Conservation (phyloP, 2,888 invertebrate genomes). For the Enchytraeus crypticus region DNA sequence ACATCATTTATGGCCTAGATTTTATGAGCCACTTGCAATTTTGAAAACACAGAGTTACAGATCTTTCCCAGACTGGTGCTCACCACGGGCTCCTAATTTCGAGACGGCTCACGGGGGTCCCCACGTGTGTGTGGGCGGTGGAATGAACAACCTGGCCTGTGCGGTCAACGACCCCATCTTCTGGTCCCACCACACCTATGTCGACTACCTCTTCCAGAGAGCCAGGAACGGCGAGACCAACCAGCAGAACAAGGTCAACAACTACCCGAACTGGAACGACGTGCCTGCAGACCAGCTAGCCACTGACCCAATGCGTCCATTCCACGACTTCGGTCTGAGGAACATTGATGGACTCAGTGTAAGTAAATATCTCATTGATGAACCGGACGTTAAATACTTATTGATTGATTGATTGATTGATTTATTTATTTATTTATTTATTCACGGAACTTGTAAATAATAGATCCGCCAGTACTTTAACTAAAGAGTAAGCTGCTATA, state of each 20-base stretch:
- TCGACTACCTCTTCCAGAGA: not conserved
- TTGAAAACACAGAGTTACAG: too few species aligned
- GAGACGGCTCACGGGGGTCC: not conserved
- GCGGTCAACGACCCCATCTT: not conserved
- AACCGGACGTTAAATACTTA: too few species aligned
- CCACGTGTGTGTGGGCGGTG: not conserved
- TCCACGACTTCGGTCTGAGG: not conserved
- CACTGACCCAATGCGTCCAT: not conserved
- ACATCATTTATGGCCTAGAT: too few species aligned
- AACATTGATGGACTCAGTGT: too few species aligned
- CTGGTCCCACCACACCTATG: not conserved
- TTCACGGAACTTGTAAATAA: too few species aligned
- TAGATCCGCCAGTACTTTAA: too few species aligned
- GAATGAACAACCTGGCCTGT: not conserved
- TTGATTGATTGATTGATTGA: too few species aligned
- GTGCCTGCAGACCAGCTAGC: not conserved
- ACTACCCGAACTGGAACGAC: not conserved
- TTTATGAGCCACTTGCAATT: too few species aligned
- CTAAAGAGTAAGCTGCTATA: too few species aligned
- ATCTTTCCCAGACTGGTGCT: too few species aligned
- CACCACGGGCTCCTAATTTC: not conserved
- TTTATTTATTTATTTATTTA: too few species aligned
- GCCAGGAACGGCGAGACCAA: not conserved
- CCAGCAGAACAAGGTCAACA: not conserved
- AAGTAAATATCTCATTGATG: too few species aligned